Conservation (phyloP, 2,888 invertebrate genomes). For the Argyresthia goedartella region DNA sequence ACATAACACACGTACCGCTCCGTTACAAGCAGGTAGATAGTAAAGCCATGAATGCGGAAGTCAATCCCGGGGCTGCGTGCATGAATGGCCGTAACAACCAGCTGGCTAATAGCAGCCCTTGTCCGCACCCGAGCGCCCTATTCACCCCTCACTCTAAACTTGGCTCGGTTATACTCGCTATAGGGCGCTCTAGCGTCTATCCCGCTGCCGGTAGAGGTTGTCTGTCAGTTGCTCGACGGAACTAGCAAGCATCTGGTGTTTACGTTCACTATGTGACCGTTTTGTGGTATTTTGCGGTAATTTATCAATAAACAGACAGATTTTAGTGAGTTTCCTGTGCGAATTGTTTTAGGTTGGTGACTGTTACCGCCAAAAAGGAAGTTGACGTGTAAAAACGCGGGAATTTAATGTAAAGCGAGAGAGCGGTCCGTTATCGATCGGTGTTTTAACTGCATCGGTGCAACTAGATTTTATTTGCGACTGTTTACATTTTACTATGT, state of each 20-base stretch:
- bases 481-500: conserved; percentile 17
- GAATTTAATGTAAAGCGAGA: conserved; percentile 29
- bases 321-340: neutral
- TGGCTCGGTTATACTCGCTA: conserved; percentile 51
- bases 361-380: neutral
- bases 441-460: conserved; percentile 31
- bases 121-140: conserved; percentile 26
- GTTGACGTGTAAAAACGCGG: conserved; percentile 39
- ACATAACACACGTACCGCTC: no score
- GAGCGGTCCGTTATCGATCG: conserved; percentile 40
- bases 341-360: neutral
- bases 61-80: conserved; percentile 24
- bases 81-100: conserved; percentile 53
- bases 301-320: conserved; percentile 12
- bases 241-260: conserved; percentile 40
- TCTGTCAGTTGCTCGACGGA: conserved; percentile 48
- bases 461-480: conserved; percentile 16
- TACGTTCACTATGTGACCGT: conserved; percentile 21
- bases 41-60: conserved; percentile 46
- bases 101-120: conserved; percentile 34
- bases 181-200: conserved; percentile 41
- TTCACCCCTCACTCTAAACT: conserved; percentile 49
- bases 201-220: conserved; percentile 16
- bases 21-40: no score
- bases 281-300: conserved; percentile 10